Evolutionary conservation across 2,888 invertebrate species (phyloP).

Genomic region (Chydorus sphaericus): DNA sequence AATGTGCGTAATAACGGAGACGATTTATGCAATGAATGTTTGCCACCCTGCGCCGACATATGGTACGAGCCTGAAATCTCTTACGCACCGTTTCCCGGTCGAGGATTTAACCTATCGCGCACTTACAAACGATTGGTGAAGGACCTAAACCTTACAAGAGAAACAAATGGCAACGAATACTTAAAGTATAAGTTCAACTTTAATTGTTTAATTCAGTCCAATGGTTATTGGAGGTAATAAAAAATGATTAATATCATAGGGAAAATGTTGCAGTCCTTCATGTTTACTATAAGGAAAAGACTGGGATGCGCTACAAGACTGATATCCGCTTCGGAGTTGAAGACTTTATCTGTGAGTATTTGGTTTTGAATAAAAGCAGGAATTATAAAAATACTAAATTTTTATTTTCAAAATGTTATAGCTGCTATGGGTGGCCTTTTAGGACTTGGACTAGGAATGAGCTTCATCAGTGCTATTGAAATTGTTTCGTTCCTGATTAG

Average conservation of each 20-base stretch:
- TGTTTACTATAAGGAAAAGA: conserved; percentile 11
- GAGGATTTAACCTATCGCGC: conserved; percentile 12
- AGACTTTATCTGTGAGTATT: background rate
- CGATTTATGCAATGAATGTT: conserved; percentile 39
- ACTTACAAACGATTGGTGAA: background rate
- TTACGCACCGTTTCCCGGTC: conserved; percentile 37
- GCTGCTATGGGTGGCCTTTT: background rate
- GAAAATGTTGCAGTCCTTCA: conserved; percentile 11
- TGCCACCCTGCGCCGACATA: conserved; percentile 62
- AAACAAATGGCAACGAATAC: background rate
- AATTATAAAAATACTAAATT: background rate
- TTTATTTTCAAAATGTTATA: too few relatives aligned
- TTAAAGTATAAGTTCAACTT: background rate
- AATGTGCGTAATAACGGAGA: conserved; percentile 15
- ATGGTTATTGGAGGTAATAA: too few relatives aligned
- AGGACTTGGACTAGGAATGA: conserved; percentile 1
- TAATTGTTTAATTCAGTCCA: background rate
- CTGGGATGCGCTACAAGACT: conserved; percentile 7
- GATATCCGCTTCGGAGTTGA: conserved; percentile 14
- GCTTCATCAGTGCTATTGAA: background rate
- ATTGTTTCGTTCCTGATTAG: background rate
- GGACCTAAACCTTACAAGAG: background rate
- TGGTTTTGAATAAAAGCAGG: background rate
- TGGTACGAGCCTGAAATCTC: conserved; percentile 46
- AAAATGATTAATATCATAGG: background rate